A percentile compares a stretch with the other conserved stretches of the same genome.
Conservation (phyloP, 2,888 invertebrate genomes). For the Aromia moschata region DNA sequence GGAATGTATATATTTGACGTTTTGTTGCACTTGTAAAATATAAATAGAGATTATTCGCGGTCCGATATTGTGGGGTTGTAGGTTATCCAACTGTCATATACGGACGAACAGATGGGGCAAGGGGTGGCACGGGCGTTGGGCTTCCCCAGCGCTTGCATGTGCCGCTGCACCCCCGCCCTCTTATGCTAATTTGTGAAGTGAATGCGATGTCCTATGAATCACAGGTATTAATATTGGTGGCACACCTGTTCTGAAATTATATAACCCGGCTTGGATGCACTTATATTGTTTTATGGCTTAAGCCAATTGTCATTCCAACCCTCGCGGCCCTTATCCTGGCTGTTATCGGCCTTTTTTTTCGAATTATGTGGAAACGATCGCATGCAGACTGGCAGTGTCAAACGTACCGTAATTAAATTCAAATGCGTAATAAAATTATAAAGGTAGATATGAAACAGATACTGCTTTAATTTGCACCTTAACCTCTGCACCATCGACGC, state of each 20-base stretch:
- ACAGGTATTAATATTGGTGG: constrained; percentile 41
- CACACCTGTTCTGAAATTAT: constrained; percentile 41
- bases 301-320: constrained; percentile 32
- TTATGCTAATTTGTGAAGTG: constrained; percentile 49
- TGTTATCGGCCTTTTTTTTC: constrained; percentile 30
- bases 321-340: constrained; percentile 28
- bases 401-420: constrained; percentile 8
- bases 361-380: constrained; percentile 29
- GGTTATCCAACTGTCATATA: constrained; percentile 40
- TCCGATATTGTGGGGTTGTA: constrained; percentile 33
- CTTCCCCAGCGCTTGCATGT: constrained; percentile 29
- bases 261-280: constrained; percentile 31
- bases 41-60: constrained; percentile 31
- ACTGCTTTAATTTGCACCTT: too few relatives aligned
- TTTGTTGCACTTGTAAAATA: constrained; percentile 31
- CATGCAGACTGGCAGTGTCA: constrained; percentile 19
- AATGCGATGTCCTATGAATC: constrained; percentile 46
- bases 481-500: too few relatives aligned
- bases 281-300: constrained; percentile 31
- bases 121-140: constrained; percentile 8
- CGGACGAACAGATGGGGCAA: constrained; percentile 30
- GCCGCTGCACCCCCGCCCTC: constrained; percentile 35
- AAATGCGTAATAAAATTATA: constrained; percentile 7
- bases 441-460: too few relatives aligned
- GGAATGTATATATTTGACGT: constrained; percentile 33